phyloP scores from a whole-genome alignment of 2,888 invertebrate genomes.

The Mallateleia sp. region DNA sequence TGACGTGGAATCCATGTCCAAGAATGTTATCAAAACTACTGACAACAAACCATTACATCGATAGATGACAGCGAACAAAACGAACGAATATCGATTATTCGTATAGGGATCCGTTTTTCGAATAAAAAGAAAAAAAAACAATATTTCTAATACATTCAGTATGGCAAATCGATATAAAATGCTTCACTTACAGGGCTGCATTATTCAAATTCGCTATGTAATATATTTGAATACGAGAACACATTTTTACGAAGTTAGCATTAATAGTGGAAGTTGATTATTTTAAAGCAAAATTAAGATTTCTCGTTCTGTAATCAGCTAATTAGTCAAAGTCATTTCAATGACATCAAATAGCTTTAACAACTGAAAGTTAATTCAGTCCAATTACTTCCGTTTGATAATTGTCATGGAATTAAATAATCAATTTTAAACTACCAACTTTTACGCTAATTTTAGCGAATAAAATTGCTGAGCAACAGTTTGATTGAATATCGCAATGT shows the following conservation, averaged over 20 bases:
- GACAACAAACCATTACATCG: slow-evolving; percentile 23
- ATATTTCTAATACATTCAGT: slow-evolving; percentile 14
- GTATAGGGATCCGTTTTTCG: neutral
- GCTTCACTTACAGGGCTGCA: neutral
- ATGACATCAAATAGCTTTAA: no score
- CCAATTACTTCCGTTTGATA: no score
- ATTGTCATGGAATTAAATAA: no score
- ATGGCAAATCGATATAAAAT: slow-evolving; percentile 13
- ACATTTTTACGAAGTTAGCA: no score
- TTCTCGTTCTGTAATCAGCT: neutral
- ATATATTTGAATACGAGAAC: no score
- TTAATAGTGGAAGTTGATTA: neutral
- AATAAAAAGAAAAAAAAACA: slow-evolving; percentile 32
- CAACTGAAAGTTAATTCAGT: no score
- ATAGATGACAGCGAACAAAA: slow-evolving; percentile 1
- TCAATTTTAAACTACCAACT: no score
- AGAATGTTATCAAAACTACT: slow-evolving; percentile 31
- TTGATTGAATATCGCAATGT: no score
- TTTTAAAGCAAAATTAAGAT: slow-evolving; percentile 6
- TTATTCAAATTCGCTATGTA: slow-evolving; percentile 32
- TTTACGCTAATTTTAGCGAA: no score
- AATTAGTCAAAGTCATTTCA: no score
- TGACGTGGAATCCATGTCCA: no score
- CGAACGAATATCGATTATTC: slow-evolving; percentile 23
- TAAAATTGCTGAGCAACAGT: no score